These are phyloP conservation scores for Maccullochella peelii DNA, from an alignment of 2,113 vertebrate species.

Conservation along the genomic window DNA sequence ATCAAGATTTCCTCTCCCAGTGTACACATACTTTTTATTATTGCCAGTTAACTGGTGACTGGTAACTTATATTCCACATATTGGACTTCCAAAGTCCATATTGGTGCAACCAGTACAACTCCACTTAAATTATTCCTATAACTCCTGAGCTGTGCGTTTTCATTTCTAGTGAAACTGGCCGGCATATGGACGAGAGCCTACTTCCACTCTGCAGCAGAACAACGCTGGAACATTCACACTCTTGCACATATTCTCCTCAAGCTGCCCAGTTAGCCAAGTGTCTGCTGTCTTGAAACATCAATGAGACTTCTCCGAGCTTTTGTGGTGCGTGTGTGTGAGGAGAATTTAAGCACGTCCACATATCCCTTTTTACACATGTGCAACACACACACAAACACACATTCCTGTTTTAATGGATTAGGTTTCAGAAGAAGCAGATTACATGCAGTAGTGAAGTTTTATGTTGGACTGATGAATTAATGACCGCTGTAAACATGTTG, in stretches of 20 bases:
- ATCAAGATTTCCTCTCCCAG: background rate
- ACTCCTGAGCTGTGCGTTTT: background rate
- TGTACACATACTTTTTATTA: background rate
- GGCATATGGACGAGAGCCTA: background rate
- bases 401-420: conserved; percentile 20
- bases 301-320: background rate
- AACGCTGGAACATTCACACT: conserved; percentile 14
- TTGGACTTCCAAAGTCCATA: background rate
- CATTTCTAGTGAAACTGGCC: background rate
- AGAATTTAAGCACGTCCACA: background rate
- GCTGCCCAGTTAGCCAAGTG: background rate
- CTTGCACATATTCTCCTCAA: background rate
- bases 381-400: background rate
- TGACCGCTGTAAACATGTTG: background rate
- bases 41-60: background rate
- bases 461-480: background rate
- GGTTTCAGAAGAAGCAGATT: conserved; percentile 23
- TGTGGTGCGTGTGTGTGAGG: background rate
- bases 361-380: background rate
- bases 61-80: background rate
- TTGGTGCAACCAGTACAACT: background rate
- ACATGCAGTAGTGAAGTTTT: background rate
- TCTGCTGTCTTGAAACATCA: conserved; percentile 8
- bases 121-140: background rate
- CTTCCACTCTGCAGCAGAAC: conserved; percentile 21